Evolutionary conservation across 2,113 vertebrate genomes (phyloP), one percentile per base, ranked within the genome.

Genomic region (Formicarius rufipectus): DNA sequence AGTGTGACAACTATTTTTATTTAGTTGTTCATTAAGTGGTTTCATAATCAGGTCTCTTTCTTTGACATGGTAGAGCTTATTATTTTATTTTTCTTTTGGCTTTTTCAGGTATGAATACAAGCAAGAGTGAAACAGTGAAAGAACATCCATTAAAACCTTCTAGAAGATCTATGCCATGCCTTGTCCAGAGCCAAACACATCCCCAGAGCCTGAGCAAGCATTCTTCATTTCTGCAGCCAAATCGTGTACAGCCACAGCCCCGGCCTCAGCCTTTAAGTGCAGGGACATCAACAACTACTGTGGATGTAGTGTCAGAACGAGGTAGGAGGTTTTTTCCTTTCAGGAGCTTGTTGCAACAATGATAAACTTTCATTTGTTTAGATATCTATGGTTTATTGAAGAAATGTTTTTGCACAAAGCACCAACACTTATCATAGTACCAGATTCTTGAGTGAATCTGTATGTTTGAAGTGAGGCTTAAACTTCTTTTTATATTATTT

Each of bases 111-210:
- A 99, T 99, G 99, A 99, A 99, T 95, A 98, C 98, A 74, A 99
- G 99, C 97, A 99, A 99, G 98, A 99, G 99, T 39, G 99, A 99
- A 95, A 99, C 99, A 58, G 98, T 99, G 92, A 99, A 99, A 94
- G 99, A 99, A 78, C 98, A 99, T 67, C 98, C 98, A 8, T 95
- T 99, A 84, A 99, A 99, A 89, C 99, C 99, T 2, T 99, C 99
- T 28, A 98, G 99, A 91, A 98, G 99, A 98, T 99, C 99, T 73
- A 97, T 99, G 97, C 99, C 99, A 89, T 99, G 99, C 91, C 98
- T 99, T 5, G 98, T 98, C 55, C 99, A 99, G 96, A 99, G 99
- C 96, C 99, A 98, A 60, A 99, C 99, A 4, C 98, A 99, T 74
- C 99, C 99, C 17, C 98, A 99, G 94, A 99, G 98, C 95, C 98